phyloP scores from a whole-genome alignment of 2,113 vertebrate genomes.

The Macrotis lagotis region DNA sequence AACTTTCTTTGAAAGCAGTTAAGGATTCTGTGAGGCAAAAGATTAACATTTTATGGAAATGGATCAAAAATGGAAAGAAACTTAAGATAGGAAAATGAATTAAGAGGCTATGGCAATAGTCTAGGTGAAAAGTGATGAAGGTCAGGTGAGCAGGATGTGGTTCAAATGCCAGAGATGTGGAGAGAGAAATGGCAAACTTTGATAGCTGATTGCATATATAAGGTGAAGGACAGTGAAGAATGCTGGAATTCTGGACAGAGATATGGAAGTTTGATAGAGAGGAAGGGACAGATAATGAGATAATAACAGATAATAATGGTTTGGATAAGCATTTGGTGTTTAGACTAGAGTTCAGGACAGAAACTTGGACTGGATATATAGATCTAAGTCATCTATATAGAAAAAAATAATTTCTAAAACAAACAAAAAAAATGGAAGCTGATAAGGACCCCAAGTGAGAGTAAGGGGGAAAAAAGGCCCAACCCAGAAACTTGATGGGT shows the following conservation, averaged over 20 bases:
- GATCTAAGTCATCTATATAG: too few species aligned
- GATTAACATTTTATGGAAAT: neutral
- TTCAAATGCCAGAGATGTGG: too few species aligned
- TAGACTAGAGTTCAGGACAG: neutral
- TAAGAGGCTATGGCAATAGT: too few species aligned
- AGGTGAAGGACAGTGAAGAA: neutral
- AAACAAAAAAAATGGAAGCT: neutral
- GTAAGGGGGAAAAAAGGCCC: neutral
- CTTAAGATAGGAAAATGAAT: too few species aligned
- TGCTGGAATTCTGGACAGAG: neutral
- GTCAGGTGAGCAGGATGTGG: too few species aligned
- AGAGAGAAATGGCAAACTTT: too few species aligned
- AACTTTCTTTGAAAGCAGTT: too few species aligned
- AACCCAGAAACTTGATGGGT: neutral
- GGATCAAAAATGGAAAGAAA: neutral
- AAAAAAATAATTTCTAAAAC: neutral
- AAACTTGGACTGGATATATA: neutral
- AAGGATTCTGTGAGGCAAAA: too few species aligned
- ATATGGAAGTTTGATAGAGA: neutral
- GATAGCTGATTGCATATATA: too few species aligned
- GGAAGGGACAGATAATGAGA: neutral
- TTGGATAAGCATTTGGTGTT: neutral
- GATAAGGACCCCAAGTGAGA: neutral
- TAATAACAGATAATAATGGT: too few species aligned
- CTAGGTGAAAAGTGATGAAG: too few species aligned